These are phyloP conservation scores for Drosophila bifasciata DNA, from an alignment of 1,140 invertebrate species.

Conservation along the genomic window DNA sequence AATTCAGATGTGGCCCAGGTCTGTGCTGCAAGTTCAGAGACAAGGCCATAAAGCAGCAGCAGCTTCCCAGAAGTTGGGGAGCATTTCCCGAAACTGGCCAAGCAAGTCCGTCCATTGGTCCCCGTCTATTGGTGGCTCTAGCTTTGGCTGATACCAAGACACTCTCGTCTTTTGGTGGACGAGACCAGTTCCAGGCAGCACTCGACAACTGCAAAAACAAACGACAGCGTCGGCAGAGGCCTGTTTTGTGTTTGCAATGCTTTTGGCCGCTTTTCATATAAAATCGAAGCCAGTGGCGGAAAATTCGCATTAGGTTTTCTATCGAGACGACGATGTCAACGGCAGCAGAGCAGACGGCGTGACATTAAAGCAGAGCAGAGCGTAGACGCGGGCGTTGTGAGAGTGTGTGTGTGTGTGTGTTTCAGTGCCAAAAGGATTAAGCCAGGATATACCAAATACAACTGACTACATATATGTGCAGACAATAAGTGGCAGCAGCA, in stretches of 20 bases:
- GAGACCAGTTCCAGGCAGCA: slow-evolving; percentile 58
- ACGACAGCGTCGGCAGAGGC: slow-evolving; percentile 51
- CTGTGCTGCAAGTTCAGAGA: slow-evolving; percentile 35
- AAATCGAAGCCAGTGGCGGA: slow-evolving; percentile 80
- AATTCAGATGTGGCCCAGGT: slow-evolving; percentile 25
- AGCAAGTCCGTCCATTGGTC: slow-evolving; percentile 34
- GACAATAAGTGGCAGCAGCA: slow-evolving; percentile 11
- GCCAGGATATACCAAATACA: slow-evolving; percentile 51
- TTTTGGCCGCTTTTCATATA: slow-evolving; percentile 78
- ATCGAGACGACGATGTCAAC: slow-evolving; percentile 83
- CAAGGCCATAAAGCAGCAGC: slow-evolving; percentile 55
- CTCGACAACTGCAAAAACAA: slow-evolving; percentile 53
- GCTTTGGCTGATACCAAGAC: no score
- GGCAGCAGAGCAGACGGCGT: slow-evolving; percentile 49
- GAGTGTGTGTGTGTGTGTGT: slow-evolving; percentile 49
- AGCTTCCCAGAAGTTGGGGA: slow-evolving; percentile 23
- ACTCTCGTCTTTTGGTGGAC: slow-evolving; percentile 17
- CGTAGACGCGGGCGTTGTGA: slow-evolving; percentile 58
- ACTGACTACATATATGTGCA: slow-evolving; percentile 24
- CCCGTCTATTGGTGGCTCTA: no score
- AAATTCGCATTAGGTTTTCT: slow-evolving; percentile 84
- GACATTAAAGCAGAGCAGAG: slow-evolving; percentile 55
- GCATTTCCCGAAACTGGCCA: slow-evolving; percentile 62
- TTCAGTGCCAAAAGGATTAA: slow-evolving; percentile 39
- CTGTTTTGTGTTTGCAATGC: slow-evolving; percentile 71